These are phyloP conservation scores for Mionectes olivaceus DNA, from an alignment of 2,797 vertebrate species.

Conservation along the genomic window DNA sequence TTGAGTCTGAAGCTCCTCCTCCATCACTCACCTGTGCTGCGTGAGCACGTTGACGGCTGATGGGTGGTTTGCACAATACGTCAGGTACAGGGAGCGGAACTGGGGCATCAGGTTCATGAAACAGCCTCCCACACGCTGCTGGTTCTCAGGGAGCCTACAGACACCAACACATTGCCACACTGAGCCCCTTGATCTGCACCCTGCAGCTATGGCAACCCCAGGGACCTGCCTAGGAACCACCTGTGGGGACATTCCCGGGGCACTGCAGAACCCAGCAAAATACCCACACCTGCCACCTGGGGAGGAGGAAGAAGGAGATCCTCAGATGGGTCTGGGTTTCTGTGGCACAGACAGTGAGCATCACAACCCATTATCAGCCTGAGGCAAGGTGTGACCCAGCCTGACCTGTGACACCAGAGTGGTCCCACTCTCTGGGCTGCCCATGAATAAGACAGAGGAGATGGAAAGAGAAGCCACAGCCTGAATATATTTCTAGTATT, in stretches of 20 bases:
- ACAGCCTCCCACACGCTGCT: slow-evolving; percentile 92
- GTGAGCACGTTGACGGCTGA: slow-evolving; percentile 94
- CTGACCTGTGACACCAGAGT: not conserved
- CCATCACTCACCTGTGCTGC: slow-evolving; percentile 88
- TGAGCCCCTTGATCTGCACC: not conserved
- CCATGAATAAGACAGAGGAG: not conserved
- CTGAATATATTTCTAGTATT: not conserved
- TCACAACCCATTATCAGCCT: not conserved
- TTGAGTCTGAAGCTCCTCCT: not conserved
- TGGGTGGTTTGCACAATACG: slow-evolving; percentile 95
- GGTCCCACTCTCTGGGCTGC: not conserved
- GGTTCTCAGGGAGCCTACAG: slow-evolving; percentile 88
- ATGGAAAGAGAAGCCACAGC: not conserved
- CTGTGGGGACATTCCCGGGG: not conserved
- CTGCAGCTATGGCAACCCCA: not conserved
- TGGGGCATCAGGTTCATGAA: slow-evolving; percentile 91
- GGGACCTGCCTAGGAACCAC: not conserved
- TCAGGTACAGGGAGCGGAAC: slow-evolving; percentile 90
- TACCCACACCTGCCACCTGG: not conserved
- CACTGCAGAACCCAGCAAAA: not conserved
- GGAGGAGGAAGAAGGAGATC: not conserved
- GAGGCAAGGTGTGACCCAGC: not conserved
- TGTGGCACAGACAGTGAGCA: not conserved
- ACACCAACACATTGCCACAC: not conserved
- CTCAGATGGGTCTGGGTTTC: not conserved